phyloP scores from a whole-genome alignment of 2,888 invertebrate species.

The Petrophora chlorosata region DNA sequence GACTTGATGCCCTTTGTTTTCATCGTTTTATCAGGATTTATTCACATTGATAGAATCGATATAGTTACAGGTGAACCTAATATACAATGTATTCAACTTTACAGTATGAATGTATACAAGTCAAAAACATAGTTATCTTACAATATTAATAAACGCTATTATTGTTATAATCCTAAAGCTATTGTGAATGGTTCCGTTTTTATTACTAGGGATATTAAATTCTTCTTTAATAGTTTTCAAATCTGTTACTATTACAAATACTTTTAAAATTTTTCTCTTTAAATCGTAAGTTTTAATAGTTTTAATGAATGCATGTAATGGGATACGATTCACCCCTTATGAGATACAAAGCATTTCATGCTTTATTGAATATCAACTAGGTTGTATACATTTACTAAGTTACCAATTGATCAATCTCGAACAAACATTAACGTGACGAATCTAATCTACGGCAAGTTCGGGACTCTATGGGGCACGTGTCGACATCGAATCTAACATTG shows the following conservation, averaged over 20 bases:
- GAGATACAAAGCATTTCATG: constrained; percentile 74
- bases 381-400: constrained; percentile 76
- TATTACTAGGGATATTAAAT: constrained; percentile 61
- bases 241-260: constrained; percentile 55
- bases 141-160: constrained; percentile 76
- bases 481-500: constrained; percentile 77
- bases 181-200: constrained; percentile 77
- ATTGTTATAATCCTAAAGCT: constrained; percentile 80
- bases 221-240: constrained; percentile 55
- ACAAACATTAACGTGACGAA: constrained; percentile 74
- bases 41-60: constrained; percentile 81
- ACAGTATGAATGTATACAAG: constrained; percentile 81
- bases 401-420: constrained; percentile 71
- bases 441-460: constrained; percentile 73
- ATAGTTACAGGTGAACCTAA: constrained; percentile 76
- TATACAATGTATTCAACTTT: constrained; percentile 75
- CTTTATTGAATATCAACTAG: constrained; percentile 70
- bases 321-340: constrained; percentile 66
- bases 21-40: constrained; percentile 74
- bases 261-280: constrained; percentile 45
- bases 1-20: constrained; percentile 67
- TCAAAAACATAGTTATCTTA: constrained; percentile 82
- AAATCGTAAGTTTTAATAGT: constrained; percentile 49
- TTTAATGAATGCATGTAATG: constrained; percentile 52
- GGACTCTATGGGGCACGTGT: constrained; percentile 70